Conservation (phyloP, 2,797 vertebrate genomes). For the Micrastur ruficollis region DNA sequence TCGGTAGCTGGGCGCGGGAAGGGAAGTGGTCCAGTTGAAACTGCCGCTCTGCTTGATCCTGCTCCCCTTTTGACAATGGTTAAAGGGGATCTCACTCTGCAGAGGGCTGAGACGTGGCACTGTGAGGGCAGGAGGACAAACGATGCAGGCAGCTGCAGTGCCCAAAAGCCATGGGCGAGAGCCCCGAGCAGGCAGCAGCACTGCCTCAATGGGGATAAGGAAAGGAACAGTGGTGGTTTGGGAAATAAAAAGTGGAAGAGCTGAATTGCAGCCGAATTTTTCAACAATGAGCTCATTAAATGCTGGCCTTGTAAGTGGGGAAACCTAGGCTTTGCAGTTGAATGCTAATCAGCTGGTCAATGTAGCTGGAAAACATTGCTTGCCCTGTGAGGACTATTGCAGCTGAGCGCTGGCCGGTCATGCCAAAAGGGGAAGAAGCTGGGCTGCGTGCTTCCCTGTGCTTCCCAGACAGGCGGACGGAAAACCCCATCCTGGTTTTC, state of each 20-base stretch:
- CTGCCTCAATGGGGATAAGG: not conserved
- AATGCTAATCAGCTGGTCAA: slow-evolving; percentile 45
- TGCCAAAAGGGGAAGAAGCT: not conserved
- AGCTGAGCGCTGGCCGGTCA: not conserved
- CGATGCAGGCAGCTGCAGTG: not conserved
- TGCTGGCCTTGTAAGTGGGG: not conserved
- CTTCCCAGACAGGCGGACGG: fast-evolving
- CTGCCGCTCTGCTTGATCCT: not conserved
- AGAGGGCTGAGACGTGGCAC: not conserved
- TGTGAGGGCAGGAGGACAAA: not conserved
- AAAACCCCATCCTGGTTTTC: not conserved
- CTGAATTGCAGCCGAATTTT: slow-evolving; percentile 27
- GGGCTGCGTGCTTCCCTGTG: not conserved
- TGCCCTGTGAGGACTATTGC: not conserved
- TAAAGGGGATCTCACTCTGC: not conserved
- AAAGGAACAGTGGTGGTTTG: not conserved
- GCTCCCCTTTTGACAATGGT: not conserved
- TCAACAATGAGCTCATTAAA: slow-evolving; percentile 55
- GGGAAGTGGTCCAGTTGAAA: not conserved
- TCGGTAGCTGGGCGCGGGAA: not conserved
- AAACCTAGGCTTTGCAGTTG: slow-evolving; percentile 38
- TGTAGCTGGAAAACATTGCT: not conserved
- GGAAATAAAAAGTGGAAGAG: slow-evolving; percentile 12
- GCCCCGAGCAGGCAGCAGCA: fast-evolving
- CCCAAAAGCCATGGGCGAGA: not conserved